A percentile compares a stretch with the other conserved stretches of the same genome.
These are phyloP conservation scores for Drosophila anomelani DNA, from an alignment of 2,888 invertebrate genomes.

Conservation along the genomic window DNA sequence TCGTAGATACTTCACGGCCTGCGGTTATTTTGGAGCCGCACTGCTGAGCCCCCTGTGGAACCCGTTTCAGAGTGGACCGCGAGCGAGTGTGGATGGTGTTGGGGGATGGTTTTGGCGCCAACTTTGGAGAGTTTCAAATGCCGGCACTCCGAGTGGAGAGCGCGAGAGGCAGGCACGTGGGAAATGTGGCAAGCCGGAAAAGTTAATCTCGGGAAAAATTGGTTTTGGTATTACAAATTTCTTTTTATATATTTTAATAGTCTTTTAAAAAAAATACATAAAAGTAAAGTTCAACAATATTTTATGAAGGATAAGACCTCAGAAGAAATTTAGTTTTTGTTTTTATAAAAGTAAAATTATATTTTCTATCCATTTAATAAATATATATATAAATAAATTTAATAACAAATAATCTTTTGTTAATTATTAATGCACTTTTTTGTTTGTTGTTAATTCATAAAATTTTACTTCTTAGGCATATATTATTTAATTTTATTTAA, in stretches of 20 bases:
- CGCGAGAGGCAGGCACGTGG: slow-evolving; percentile 31
- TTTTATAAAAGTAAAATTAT: no score
- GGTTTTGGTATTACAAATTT: not conserved
- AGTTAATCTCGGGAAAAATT: not conserved
- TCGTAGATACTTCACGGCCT: slow-evolving; percentile 12
- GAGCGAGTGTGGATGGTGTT: slow-evolving; percentile 66
- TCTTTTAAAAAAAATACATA: no score
- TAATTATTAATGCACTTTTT: no score
- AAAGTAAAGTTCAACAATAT: no score
- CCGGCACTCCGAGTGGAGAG: slow-evolving; percentile 48
- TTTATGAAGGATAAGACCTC: no score
- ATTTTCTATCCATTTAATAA: no score
- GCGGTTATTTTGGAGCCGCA: slow-evolving; percentile 48
- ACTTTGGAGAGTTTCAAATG: slow-evolving; percentile 64
- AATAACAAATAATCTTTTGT: no score
- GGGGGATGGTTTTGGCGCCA: slow-evolving; percentile 67
- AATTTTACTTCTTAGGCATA: no score
- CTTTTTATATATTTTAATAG: not conserved
- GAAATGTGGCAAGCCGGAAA: not conserved
- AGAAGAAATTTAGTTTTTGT: no score
- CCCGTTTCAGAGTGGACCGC: slow-evolving; percentile 36
- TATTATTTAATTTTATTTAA: no score
- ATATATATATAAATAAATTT: no score
- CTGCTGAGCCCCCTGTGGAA: slow-evolving; percentile 61
- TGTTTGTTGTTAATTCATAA: no score